Percentiles rank a stretch among this genome's conserved stretches.
These are phyloP conservation scores for Rhadina sibilatrix DNA, from an alignment of 2,113 vertebrate species.

Conservation along the genomic window DNA sequence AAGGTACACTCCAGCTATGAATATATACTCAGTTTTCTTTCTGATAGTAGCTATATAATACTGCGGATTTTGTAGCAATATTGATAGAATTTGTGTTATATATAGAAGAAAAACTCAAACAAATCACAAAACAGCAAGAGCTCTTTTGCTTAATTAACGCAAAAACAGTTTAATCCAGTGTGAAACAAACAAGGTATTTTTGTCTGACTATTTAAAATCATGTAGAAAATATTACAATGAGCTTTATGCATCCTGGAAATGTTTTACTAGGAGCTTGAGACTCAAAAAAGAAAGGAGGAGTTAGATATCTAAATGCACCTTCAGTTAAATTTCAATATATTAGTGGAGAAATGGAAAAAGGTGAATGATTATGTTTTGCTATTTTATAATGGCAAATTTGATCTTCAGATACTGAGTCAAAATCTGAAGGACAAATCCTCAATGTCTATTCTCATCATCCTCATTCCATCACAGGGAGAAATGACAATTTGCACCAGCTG, in stretches of 20 bases:
- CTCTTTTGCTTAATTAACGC: neutral
- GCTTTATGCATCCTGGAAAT: neutral
- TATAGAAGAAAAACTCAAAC: accelerated
- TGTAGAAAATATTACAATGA: neutral
- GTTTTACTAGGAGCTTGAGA: neutral
- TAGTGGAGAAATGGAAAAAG: neutral
- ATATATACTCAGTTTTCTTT: neutral
- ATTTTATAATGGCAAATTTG: neutral
- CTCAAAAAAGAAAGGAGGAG: neutral
- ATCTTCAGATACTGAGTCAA: neutral
- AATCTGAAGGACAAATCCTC: conserved; percentile 5
- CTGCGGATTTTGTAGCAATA: neutral
- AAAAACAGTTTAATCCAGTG: neutral
- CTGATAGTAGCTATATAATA: neutral
- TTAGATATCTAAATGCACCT: neutral
- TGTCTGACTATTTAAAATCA: neutral
- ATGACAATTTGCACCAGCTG: neutral
- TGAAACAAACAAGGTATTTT: neutral
- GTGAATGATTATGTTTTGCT: neutral
- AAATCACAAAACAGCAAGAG: neutral
- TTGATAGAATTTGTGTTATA: neutral
- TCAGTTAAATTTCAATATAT: neutral
- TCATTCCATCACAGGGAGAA: neutral
- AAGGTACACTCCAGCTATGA: neutral
- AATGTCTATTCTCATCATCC: neutral